phyloP scores from a whole-genome alignment of 2,888 invertebrate species.

The Orthosia gothica region DNA sequence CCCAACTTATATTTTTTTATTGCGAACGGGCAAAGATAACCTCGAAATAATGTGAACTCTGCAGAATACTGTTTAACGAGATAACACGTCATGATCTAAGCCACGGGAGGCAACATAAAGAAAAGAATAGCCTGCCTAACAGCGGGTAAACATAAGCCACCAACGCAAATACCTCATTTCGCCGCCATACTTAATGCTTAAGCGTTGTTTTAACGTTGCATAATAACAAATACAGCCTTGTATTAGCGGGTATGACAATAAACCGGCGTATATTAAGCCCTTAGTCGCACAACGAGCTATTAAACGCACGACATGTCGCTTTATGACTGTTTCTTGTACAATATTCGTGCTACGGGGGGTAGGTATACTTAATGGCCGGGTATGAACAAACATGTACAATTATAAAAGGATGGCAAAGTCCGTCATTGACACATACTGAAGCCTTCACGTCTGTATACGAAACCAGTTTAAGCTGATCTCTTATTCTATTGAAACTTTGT shows the following conservation, averaged over 20 bases:
- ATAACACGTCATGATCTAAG: not conserved
- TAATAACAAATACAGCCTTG: too few relatives aligned
- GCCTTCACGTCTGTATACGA: not conserved
- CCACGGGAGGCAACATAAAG: constrained; percentile 21
- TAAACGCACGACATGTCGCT: constrained; percentile 66
- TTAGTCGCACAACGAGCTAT: constrained; percentile 56
- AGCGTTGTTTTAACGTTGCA: constrained; percentile 53
- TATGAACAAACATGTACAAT: constrained; percentile 46
- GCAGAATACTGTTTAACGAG: not conserved
- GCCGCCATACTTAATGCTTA: constrained; percentile 41
- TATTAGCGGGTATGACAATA: too few relatives aligned
- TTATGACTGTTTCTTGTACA: constrained; percentile 63
- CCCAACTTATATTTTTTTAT: too few relatives aligned
- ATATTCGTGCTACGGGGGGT: constrained; percentile 41
- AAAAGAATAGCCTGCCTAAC: constrained; percentile 18
- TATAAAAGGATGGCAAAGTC: constrained; percentile 39
- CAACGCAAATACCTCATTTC: constrained; percentile 36
- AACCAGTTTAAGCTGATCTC: not conserved
- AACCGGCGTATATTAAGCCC: constrained; percentile 54
- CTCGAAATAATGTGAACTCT: too few relatives aligned
- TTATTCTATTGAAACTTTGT: not conserved
- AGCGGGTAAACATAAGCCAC: constrained; percentile 27
- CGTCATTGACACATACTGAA: constrained; percentile 27
- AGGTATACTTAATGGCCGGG: constrained; percentile 14
- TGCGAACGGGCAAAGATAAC: too few relatives aligned